phyloP scores from a whole-genome alignment of 2,888 invertebrate species.

The Esperia sulphurella region DNA sequence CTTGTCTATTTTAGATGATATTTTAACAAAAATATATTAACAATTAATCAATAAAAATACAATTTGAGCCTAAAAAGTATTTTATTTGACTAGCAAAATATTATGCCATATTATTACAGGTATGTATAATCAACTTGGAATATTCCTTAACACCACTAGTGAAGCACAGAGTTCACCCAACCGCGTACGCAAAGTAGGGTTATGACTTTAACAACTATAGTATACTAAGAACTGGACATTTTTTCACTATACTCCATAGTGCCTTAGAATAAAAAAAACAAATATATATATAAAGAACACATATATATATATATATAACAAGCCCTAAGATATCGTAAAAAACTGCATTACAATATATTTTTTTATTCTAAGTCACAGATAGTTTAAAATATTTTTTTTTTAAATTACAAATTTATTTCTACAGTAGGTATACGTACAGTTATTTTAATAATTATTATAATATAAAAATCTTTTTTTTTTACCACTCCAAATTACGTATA shows the following conservation, averaged over 20 bases:
- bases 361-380: conserved; percentile 9
- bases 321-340: conserved; percentile 10
- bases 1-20: too few relatives aligned
- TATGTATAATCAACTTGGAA: conserved; percentile 44
- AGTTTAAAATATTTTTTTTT: conserved; percentile 27
- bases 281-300: not conserved
- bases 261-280: conserved; percentile 24
- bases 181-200: not conserved
- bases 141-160: conserved; percentile 17
- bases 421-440: conserved; percentile 30
- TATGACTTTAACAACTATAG: conserved; percentile 22
- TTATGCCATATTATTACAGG: conserved; percentile 61
- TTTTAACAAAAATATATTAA: not conserved
- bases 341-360: conserved; percentile 7
- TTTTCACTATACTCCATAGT: conserved; percentile 25
- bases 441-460: conserved; percentile 32
- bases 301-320: not conserved
- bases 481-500: conserved; percentile 68
- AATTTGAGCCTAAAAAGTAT: conserved; percentile 60
- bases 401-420: conserved; percentile 45
- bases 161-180: conserved; percentile 13
- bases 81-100: conserved; percentile 76
- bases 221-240: conserved; percentile 65
- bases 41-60: not conserved
- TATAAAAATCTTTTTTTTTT: conserved; percentile 33